Evolutionary conservation across 2,888 invertebrate species (phyloP), one percentile per base, ranked within the genome.

Genomic region (Alitta virens): DNA sequence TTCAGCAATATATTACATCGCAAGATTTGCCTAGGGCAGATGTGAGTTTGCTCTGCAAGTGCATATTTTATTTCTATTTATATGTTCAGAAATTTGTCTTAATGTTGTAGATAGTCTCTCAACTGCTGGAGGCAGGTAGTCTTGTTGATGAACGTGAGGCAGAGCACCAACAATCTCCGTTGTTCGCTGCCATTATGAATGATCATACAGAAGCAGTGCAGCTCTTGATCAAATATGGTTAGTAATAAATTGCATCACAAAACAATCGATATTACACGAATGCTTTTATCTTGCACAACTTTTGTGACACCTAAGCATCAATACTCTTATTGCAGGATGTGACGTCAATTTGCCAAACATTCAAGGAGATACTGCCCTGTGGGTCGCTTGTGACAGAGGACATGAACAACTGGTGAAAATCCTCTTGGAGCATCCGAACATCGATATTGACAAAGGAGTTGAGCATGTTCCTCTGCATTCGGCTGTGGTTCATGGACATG

Each of bases 371-470:
- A 71, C 75, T 2, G 74, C 79, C 1, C 68, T 81, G 55, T 77
- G 74, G 62, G 66, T 73, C 42, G 80, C 80, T 2, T 76, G 78
- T 68, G 74, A 75, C 57, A 72, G 73, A 59, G 78, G 77, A 24
- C 71, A 74, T 43, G 72, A 70, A n/a, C 68, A 65, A 1, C 66
- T 78, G 14, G 76, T 76, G 14, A 60, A 65, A 27, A 63, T 69
- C 54, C 68, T 80, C 51, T 66, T 81, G 40, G 60, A 63, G 3
- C 67, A 71, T 46, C 70, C 71, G 1, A 65, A 63, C 38, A 72
- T 74, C 38, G 68, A 73, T 14, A 65, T 71, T 1, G 63, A 72
- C 43, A 59, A 68, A 5, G 72, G 72, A 16, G 53, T 61, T 7
- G 63, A 67, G 1, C 70, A 71, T 14, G 38, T 72, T 57, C 70